Percentiles rank a stretch among this genome's conserved stretches.
These are phyloP conservation scores for Epizoanthus rinbou DNA, from an alignment of 92 coral and sea anemone genomes.

Conservation along the genomic window DNA sequence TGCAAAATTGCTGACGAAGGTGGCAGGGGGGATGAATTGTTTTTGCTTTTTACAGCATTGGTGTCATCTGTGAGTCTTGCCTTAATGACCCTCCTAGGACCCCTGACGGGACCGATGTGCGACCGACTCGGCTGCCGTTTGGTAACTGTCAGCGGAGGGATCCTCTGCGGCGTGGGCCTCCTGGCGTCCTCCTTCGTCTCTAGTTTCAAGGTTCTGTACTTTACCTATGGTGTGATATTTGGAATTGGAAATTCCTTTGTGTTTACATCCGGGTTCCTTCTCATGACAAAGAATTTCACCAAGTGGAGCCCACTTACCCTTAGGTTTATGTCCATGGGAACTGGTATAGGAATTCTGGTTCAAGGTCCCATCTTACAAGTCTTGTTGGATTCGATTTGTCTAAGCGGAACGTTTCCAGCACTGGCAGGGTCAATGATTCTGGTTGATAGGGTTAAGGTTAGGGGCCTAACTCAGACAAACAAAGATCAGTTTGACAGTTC, in stretches of 20 bases:
- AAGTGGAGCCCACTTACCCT: not conserved
- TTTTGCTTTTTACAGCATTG: not conserved
- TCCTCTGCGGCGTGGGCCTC: not conserved
- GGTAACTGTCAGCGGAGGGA: not conserved
- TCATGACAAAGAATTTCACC: conserved; percentile 10
- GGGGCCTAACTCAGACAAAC: no score
- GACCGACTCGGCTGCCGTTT: conserved; percentile 8
- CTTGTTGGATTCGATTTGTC: not conserved
- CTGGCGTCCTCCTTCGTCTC: conserved; percentile 7
- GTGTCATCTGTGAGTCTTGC: not conserved
- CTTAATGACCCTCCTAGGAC: not conserved
- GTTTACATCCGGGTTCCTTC: conserved; percentile 16
- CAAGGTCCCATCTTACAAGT: not conserved
- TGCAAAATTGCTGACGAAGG: no score
- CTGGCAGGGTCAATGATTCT: not conserved
- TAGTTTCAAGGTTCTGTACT: not conserved
- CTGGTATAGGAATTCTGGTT: not conserved
- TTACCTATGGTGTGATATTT: not conserved
- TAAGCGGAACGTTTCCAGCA: not conserved
- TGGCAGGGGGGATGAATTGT: no score
- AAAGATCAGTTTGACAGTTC: no score
- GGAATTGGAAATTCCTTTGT: conserved; percentile 19
- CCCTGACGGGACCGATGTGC: not conserved
- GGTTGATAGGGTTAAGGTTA: not conserved
- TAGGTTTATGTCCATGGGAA: conserved; percentile 6